These are phyloP conservation scores for Aplochiton taeniatus DNA, from an alignment of 2,797 vertebrate species.

Conservation along the genomic window DNA sequence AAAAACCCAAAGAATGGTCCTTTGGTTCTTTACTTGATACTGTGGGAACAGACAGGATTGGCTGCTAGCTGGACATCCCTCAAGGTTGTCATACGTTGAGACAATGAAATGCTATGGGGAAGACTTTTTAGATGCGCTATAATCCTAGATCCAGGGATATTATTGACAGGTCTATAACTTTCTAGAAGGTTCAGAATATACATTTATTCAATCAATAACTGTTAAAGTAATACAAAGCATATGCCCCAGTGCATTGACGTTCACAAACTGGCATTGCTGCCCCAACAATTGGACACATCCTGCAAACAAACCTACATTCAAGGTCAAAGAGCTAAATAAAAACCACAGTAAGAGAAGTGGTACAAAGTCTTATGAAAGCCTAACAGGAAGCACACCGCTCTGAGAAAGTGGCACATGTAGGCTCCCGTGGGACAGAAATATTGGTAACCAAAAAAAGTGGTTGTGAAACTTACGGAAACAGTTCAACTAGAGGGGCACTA, in stretches of 20 bases:
- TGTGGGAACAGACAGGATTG: slow-evolving; percentile 82
- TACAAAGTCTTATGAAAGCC: slow-evolving; percentile 15
- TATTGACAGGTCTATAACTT: slow-evolving; percentile 82
- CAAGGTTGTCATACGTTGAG: slow-evolving; percentile 81
- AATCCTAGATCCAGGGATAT: slow-evolving; percentile 72
- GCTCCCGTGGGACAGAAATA: slow-evolving; percentile 47
- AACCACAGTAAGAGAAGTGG: slow-evolving; percentile 3
- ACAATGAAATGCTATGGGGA: slow-evolving; percentile 79
- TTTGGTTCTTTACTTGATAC: slow-evolving; percentile 81
- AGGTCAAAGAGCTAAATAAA: slow-evolving; percentile 20
- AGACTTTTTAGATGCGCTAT: slow-evolving; percentile 68
- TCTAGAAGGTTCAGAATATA: slow-evolving; percentile 76
- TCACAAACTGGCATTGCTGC: not conserved
- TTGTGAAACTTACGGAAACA: slow-evolving; percentile 44
- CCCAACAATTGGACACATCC: not conserved
- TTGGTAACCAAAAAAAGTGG: slow-evolving; percentile 34
- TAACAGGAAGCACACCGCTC: slow-evolving; percentile 51
- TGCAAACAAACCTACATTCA: not conserved
- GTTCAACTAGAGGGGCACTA: slow-evolving; percentile 39
- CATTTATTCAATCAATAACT: slow-evolving; percentile 28
- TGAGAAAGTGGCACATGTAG: slow-evolving; percentile 30
- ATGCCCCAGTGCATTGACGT: too few relatives aligned
- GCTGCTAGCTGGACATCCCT: slow-evolving; percentile 80
- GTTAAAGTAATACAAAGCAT: not conserved
- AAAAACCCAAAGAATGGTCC: slow-evolving; percentile 84